Evolutionary conservation across 2,888 invertebrate genomes (phyloP).

Genomic region (Osedax frankpressi): DNA sequence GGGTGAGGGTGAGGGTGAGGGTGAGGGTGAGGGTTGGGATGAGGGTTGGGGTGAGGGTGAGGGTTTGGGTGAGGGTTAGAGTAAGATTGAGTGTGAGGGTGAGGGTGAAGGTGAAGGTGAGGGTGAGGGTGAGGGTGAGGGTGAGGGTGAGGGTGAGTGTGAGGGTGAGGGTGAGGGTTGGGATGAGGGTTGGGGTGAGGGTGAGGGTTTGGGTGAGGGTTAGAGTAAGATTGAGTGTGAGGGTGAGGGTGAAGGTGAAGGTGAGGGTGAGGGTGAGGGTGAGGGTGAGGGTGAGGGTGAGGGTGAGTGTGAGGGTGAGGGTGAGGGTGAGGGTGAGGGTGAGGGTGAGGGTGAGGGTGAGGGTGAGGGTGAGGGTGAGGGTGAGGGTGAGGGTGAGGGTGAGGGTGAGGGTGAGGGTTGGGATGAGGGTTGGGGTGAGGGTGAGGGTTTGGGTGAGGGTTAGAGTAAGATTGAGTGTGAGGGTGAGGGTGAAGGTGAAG

Average conservation of each 20-base stretch:
- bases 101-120: neutral
- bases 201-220: neutral
- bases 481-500: neutral
- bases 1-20: conserved; percentile 18
- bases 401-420: conserved; percentile 5
- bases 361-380: conserved; percentile 19
- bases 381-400: conserved; percentile 18
- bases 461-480: conserved; percentile 2
- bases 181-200: too few species aligned
- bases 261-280: neutral
- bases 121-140: conserved; percentile 1
- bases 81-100: neutral
- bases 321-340: conserved; percentile 22
- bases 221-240: too few species aligned
- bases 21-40: neutral
- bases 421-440: neutral
- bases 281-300: neutral
- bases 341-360: conserved; percentile 22
- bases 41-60: too few species aligned
- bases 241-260: neutral
- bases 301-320: conserved; percentile 19
- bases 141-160: neutral
- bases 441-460: neutral
- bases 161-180: too few species aligned
- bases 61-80: too few species aligned